These are phyloP conservation scores for Tinamus guttatus DNA, from an alignment of 2,113 vertebrate species.

Conservation along the genomic window DNA sequence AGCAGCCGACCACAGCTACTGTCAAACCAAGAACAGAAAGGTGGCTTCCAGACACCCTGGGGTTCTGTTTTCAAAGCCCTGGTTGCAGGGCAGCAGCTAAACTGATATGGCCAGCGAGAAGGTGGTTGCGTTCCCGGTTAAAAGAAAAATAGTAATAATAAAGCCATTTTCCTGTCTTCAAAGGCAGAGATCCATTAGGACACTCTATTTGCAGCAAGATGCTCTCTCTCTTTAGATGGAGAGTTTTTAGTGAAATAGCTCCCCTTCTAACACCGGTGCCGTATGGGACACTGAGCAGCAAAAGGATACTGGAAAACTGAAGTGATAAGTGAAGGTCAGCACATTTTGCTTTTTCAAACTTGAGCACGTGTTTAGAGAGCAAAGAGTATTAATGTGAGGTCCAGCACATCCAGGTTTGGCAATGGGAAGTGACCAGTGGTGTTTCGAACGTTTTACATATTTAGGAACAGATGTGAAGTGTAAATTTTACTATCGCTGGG, in stretches of 20 bases:
- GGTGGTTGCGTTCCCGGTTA: background rate
- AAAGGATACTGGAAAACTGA: background rate
- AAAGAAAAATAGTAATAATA: background rate
- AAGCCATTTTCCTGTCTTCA: background rate
- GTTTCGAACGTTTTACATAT: background rate
- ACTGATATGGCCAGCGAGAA: fast-evolving
- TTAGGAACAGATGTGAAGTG: slow-evolving; percentile 6
- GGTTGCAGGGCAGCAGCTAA: fast-evolving
- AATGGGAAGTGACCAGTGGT: background rate
- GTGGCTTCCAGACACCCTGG: fast-evolving
- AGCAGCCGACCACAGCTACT: fast-evolving
- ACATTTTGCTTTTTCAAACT: background rate
- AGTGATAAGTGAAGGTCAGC: background rate
- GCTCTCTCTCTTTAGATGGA: background rate
- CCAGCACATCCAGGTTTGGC: background rate
- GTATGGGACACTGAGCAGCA: background rate
- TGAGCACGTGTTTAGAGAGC: background rate
- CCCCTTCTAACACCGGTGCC: background rate
- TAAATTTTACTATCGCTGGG: background rate
- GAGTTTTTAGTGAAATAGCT: background rate
- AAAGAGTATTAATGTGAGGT: background rate
- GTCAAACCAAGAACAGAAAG: background rate
- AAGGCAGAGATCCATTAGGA: background rate
- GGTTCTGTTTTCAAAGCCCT: background rate
- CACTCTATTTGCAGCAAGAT: background rate